Evolutionary conservation across 2,113 vertebrate genomes (phyloP), one percentile per base, ranked within the genome.

Genomic region (Nyctibius bracteatus): DNA sequence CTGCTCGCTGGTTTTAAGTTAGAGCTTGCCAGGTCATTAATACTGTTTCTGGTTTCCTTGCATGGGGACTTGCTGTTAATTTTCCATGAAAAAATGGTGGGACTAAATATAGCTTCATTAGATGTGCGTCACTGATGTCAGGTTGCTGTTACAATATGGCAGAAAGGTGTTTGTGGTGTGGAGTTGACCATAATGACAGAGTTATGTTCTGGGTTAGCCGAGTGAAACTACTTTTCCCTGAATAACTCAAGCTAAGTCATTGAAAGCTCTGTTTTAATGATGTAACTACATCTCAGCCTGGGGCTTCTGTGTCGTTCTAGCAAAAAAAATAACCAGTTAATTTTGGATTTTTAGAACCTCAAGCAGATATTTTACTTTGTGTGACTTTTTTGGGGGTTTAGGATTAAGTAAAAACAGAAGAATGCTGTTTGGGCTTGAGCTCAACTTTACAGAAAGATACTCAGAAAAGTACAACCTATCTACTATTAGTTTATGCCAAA

Each of bases 351-450:
- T 85, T 67, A 44, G 65, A 84, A 59, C 13, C 9, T 61, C 30
- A 33, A 4, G 12, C 39, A 37, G 33, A 4, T 75, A 11, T 55
- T 80, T 83, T 78, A 23, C 43, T 87, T 88, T 41, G 0, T 37
- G 33, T 66, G 51, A 19, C 14, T 51, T 73, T 75, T 30, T 3
- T 0, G 4, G 4, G 1, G 7, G n/a, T 3, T 18, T 72, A 28
- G 52, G 23, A 37, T 81, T 67, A 75, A 72, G 24, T 65, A 4
- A 24, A 77, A 93, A 2, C 5, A 14, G n/a, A 62, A 20, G 21
- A 33, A 28, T 27, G 17, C 51, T 72, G 23, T 59, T 62, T 77
- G 74, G 41, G 57, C 28, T 82, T n/a, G 24, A 77, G 31, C 39
- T 72, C 27, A 74, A 0, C 49, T 67, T 95, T 31, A 17, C 24